Conservation (phyloP, 2,797 vertebrate species). For the Crax fasciolata region DNA sequence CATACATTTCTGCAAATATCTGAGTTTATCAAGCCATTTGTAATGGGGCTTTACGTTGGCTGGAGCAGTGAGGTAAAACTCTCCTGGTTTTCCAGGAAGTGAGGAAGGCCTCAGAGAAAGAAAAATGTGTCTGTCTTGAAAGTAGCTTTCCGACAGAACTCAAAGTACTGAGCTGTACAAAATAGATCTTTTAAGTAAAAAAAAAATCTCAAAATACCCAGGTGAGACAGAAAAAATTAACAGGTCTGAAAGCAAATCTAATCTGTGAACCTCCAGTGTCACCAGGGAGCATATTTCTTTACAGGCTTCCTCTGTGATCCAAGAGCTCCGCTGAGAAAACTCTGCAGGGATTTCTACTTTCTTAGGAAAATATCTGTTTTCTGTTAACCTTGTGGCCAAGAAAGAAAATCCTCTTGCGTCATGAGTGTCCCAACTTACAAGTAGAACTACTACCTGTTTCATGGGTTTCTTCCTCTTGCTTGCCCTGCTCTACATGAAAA, state of each 20-base stretch:
- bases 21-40: not conserved
- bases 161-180: not conserved
- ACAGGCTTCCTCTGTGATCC: not conserved
- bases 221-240: not conserved
- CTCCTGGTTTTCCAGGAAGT: not conserved
- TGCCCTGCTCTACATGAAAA: not conserved
- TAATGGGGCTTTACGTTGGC: not conserved
- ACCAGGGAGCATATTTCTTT: not conserved
- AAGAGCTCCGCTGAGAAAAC: not conserved
- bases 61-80: not conserved
- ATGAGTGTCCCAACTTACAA: not conserved
- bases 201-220: not conserved
- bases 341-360: not conserved
- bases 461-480: not conserved
- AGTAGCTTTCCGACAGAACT: not conserved
- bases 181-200: not conserved
- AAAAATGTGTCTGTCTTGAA: not conserved
- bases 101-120: not conserved
- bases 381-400: not conserved
- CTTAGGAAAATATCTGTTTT: not conserved
- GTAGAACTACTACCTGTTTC: not conserved
- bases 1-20: not conserved
- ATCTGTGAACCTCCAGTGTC: not conserved
- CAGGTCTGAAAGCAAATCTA: not conserved
- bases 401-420: not conserved